Evolutionary conservation across 2,797 vertebrate genomes (phyloP), one percentile per base, ranked within the genome.

Genomic region (Microcaecilia unicolor): DNA sequence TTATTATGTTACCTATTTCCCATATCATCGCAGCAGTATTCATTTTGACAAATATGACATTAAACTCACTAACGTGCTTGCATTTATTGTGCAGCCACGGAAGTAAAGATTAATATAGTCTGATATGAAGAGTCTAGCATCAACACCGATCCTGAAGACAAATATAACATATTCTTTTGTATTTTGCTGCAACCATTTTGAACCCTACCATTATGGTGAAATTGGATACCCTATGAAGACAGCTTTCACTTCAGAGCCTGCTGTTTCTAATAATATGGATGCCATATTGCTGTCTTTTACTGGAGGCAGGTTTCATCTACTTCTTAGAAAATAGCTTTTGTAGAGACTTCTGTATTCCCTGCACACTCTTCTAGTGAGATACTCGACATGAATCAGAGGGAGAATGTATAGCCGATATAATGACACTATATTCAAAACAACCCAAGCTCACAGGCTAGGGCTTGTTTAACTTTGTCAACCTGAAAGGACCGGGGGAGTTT

Each of bases 1-100:
- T 54, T 63, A 66, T 69, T 69, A 69, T 22, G 33, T 40, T 63
- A 42, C 9, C 35, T 61, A 36, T 64, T 70, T 73, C 57, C 50
- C 31, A 28, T 51, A 40, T 39, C 38, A 33, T 53, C 64, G 63
- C 38, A 61, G 36, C 33, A 34, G 37, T 51, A 60, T 60, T 72
- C 48, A 58, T 74, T 60, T 67, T 51, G 41, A 39, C 28, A 37
- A 68, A 52, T 18, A 13, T 57, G 44, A 45, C 55, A 57, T 48
- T 64, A 45, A 32, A 8, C 34, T 57, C 44, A 41, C 34, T 53
- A 58, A 52, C 57, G 40, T 18, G 18, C 12, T 53, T 49, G 22
- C 11, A 38, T 20, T 56, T 50, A 13, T 38, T 31, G 35, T 33
- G 47, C 15, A 14, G 0, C 0, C 31, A 3, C n/a, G n/a, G n/a